Evolutionary conservation across 2,113 vertebrate species (phyloP), one percentile per base, ranked within the genome.

Genomic region (Thymallus thymallus): DNA sequence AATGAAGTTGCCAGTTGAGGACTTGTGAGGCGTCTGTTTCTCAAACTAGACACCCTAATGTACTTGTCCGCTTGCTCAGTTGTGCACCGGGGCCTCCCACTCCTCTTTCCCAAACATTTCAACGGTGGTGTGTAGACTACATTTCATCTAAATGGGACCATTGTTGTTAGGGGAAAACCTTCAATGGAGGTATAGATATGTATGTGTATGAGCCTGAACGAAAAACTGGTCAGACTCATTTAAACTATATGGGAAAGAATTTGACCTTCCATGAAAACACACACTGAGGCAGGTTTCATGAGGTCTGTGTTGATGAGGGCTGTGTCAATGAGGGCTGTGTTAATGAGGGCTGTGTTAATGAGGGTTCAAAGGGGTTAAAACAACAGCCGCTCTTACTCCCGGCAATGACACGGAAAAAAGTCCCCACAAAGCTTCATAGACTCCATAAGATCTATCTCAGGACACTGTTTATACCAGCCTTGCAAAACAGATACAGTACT

Each of bases 281-380:
- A 20, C 30, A 48, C 71, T 20, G 13, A 29, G 77, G 63, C 76
- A 26, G 1, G 1, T 26, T 26, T 26, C 26, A 26, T 26, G 26
- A n/a, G n/a, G n/a, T n/a, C 68, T 2, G 75, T 10, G 32, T 35
- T 35, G 2, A 35, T 35, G 35, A 35, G 35, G 35, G 35, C 35
- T 35, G 35, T 35, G 7, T 41, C 10, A 55, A 20, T 23, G 51
- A 56, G 55, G 55, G 7, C 14, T n/a, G 55, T 56, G 24, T 74
- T 66, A 73, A 29, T 68, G 58, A 65, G 61, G 56, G 80, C 70
- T 20, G n/a, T 68, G 67, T 72, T 51, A 83, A 84, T 84, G 74
- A 67, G 55, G 80, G 74, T 83, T 79, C 80, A 81, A 24, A 83
- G 80, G 72, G 83, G 82, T 89, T 89, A 89, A 88, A 87, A 80